These are phyloP conservation scores for Chironomus tentans DNA, from an alignment of 2,888 invertebrate genomes.

Conservation along the genomic window DNA sequence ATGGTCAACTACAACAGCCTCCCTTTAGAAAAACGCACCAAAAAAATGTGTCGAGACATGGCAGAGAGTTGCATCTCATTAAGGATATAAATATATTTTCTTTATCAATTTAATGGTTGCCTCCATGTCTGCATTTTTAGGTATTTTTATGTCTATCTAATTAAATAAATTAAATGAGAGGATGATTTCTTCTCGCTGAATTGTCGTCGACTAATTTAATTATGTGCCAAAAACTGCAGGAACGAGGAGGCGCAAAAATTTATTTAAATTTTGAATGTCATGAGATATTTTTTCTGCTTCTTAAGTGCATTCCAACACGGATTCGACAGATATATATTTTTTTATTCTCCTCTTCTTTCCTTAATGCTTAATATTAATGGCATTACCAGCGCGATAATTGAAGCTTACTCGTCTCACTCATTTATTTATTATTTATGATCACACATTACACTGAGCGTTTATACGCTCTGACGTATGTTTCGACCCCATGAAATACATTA, in stretches of 20 bases:
- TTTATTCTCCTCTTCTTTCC: neutral
- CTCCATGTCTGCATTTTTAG: neutral
- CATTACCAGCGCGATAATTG: constrained; percentile 23
- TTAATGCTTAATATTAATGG: constrained; percentile 10
- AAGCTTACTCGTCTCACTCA: neutral
- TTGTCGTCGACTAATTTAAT: neutral
- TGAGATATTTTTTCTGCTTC: neutral
- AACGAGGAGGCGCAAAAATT: neutral
- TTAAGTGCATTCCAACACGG: constrained; percentile 24
- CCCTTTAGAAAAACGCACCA: neutral
- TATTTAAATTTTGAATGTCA: neutral
- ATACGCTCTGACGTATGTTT: neutral
- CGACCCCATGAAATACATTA: constrained; percentile 9
- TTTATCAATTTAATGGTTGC: neutral
- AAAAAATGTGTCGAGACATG: neutral
- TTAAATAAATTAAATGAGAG: neutral
- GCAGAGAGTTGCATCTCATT: neutral
- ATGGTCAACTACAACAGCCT: no score
- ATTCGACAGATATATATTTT: neutral
- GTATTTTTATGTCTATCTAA: neutral
- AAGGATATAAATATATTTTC: neutral
- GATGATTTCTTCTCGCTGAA: neutral
- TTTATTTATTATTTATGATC: neutral
- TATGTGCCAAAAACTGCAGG: constrained; percentile 7
- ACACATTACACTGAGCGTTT: neutral